These are phyloP conservation scores for Crotalus helleri DNA, from an alignment of 2,113 vertebrate genomes.

Conservation along the genomic window DNA sequence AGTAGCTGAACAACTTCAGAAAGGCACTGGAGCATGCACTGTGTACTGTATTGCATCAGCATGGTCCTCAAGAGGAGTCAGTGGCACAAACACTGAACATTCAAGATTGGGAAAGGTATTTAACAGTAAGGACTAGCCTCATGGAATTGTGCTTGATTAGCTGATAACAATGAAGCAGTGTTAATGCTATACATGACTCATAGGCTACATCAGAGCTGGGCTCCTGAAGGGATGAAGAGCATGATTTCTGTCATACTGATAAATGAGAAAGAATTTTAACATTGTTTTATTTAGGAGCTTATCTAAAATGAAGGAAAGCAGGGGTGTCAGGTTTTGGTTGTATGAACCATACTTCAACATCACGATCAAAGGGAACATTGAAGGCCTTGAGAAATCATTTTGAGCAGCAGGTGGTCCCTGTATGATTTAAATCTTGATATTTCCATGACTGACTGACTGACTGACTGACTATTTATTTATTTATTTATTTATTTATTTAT, in stretches of 20 bases:
- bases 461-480: neutral
- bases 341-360: neutral
- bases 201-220: neutral
- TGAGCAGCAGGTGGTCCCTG: neutral
- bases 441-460: no score
- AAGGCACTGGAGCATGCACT: neutral
- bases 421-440: neutral
- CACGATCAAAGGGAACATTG: neutral
- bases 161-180: neutral
- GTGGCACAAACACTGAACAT: neutral
- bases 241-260: neutral
- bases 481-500: neutral
- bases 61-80: neutral
- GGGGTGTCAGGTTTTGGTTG: neutral
- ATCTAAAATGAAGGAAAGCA: neutral
- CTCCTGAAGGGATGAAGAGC: neutral
- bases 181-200: neutral
- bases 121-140: neutral
- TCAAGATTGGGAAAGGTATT: neutral
- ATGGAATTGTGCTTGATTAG: neutral
- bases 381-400: neutral
- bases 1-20: neutral
- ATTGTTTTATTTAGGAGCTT: neutral
- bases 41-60: neutral
- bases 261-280: neutral